Evolutionary conservation across 2,113 vertebrate genomes (phyloP).

Genomic region (Megalops atlanticus): DNA sequence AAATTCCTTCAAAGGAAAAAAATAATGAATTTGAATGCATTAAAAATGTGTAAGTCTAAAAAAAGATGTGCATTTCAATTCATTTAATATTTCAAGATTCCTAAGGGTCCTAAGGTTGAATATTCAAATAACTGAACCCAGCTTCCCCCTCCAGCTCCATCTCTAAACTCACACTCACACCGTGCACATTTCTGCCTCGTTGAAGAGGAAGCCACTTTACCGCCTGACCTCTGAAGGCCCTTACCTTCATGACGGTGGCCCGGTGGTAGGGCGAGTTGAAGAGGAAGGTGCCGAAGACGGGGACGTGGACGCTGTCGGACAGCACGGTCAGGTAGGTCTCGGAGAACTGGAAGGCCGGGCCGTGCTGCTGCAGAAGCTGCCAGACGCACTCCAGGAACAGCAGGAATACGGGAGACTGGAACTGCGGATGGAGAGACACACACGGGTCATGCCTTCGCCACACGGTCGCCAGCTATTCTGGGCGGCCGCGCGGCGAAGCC

Average conservation of each 20-base stretch:
- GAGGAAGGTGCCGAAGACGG: slow-evolving; percentile 87
- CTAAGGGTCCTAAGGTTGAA: background rate
- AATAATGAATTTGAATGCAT: too few species aligned
- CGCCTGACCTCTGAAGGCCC: background rate
- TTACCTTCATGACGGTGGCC: slow-evolving; percentile 68
- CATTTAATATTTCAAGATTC: too few species aligned
- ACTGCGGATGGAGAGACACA: background rate
- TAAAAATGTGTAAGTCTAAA: too few species aligned
- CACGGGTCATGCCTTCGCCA: too few species aligned
- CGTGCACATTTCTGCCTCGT: too few species aligned
- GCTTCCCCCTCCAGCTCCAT: too few species aligned
- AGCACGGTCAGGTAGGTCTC: slow-evolving; percentile 88
- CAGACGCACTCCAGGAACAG: slow-evolving; percentile 86
- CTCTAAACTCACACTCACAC: background rate
- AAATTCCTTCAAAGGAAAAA: too few species aligned
- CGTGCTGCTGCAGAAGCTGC: slow-evolving; percentile 81
- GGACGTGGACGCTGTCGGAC: slow-evolving; percentile 83
- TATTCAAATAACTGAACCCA: too few species aligned
- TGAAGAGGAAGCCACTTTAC: slow-evolving; percentile 15
- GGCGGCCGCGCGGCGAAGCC: background rate
- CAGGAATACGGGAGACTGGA: slow-evolving; percentile 79
- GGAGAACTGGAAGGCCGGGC: slow-evolving; percentile 83
- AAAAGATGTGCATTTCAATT: too few species aligned
- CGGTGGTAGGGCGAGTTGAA: slow-evolving; percentile 82
- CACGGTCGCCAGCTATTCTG: too few species aligned